Evolutionary conservation across 2,113 vertebrate genomes (phyloP).

Genomic region (Hydrolagus affinis): DNA sequence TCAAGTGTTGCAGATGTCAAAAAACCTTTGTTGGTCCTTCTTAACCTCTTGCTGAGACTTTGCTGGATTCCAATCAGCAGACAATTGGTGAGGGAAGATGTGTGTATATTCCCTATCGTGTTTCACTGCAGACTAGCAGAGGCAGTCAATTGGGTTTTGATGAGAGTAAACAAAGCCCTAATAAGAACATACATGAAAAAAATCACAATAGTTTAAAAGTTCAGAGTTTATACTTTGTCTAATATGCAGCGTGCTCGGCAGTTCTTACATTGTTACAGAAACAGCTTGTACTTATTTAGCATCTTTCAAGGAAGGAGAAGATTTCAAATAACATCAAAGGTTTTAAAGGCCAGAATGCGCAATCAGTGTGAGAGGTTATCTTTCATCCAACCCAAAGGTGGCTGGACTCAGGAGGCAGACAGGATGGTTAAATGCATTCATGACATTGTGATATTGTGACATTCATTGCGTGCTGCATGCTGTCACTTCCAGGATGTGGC

Average conservation of each 20-base stretch:
- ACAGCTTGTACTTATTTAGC: no score
- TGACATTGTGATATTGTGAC: no score
- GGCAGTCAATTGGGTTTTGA: constrained; percentile 38
- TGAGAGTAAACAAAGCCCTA: constrained; percentile 39
- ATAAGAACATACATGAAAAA: constrained; percentile 39
- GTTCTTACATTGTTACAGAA: constrained; percentile 20
- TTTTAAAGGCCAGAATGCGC: no score
- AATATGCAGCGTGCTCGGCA: constrained; percentile 48
- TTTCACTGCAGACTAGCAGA: constrained; percentile 25
- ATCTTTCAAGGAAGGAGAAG: no score
- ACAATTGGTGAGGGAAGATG: constrained; percentile 43
- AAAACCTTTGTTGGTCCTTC: constrained; percentile 59
- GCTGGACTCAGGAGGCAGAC: no score
- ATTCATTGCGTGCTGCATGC: no score
- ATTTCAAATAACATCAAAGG: no score
- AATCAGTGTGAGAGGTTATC: no score
- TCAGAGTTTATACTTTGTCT: constrained; percentile 35
- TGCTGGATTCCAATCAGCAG: constrained; percentile 51
- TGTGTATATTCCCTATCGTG: constrained; percentile 36
- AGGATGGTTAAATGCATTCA: no score
- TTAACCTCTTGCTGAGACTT: constrained; percentile 58
- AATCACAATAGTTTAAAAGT: constrained; percentile 52
- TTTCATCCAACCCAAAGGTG: no score
- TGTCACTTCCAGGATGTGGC: no score
- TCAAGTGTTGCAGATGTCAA: constrained; percentile 67